A percentile compares a stretch with the other conserved stretches of the same genome.
Evolutionary conservation across 2,797 vertebrate genomes (phyloP).

Genomic region (Meda fulgida): DNA sequence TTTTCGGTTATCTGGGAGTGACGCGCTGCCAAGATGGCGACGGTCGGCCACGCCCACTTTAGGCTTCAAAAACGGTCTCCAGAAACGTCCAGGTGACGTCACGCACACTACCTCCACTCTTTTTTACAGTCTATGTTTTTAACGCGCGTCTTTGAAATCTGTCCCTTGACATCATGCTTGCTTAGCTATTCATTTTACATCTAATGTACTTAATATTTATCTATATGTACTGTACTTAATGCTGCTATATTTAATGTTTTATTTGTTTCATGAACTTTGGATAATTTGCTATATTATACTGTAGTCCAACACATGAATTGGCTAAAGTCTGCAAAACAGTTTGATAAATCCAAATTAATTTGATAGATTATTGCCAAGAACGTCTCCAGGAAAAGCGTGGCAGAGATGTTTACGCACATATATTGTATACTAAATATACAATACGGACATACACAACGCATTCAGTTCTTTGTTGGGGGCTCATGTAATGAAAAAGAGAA

Average conservation of each 20-base stretch:
- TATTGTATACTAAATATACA: neutral
- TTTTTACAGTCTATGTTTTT: too few species aligned
- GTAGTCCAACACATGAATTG: neutral
- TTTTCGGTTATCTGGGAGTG: too few species aligned
- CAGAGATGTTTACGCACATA: neutral
- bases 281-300: too few species aligned
- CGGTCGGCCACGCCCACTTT: too few species aligned
- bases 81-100: too few species aligned
- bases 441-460: neutral
- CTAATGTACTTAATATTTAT: too few species aligned
- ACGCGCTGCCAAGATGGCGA: too few species aligned
- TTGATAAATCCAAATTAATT: neutral
- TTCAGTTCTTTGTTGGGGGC: neutral
- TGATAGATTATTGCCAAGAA: neutral
- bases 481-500: slow-evolving; percentile 25
- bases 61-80: too few species aligned
- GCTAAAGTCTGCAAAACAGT: neutral
- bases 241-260: neutral
- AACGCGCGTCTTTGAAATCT: too few species aligned
- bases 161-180: neutral
- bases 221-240: too few species aligned
- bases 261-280: neutral
- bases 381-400: neutral
- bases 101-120: too few species aligned
- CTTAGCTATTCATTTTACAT: neutral